These are phyloP conservation scores for Girardinus metallicus DNA, from an alignment of 2,797 vertebrate genomes.

Conservation along the genomic window DNA sequence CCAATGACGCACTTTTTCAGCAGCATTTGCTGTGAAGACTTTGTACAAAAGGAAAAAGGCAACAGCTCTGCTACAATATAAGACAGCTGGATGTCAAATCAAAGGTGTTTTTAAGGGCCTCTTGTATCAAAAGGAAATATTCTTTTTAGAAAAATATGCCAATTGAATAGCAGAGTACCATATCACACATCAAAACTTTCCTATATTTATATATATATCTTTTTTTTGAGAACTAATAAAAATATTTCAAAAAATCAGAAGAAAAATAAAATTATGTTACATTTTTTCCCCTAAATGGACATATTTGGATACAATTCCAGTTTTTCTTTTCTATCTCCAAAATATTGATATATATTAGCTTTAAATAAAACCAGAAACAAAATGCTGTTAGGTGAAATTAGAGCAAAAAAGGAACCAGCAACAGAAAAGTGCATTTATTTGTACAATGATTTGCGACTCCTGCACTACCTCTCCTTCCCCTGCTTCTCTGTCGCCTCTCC, in stretches of 20 bases:
- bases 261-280: slow-evolving; percentile 80
- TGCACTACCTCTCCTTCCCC: slow-evolving; percentile 77
- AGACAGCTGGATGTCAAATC: slow-evolving; percentile 53
- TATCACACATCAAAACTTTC: slow-evolving; percentile 75
- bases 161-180: slow-evolving; percentile 81
- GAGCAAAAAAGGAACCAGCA: slow-evolving; percentile 88
- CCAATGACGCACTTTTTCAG: slow-evolving; percentile 59
- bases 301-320: slow-evolving; percentile 79
- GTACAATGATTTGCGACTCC: slow-evolving; percentile 85
- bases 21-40: slow-evolving; percentile 54
- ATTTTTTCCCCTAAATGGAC: slow-evolving; percentile 75
- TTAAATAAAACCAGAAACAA: slow-evolving; percentile 67
- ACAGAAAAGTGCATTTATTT: slow-evolving; percentile 99
- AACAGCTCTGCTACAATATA: slow-evolving; percentile 67
- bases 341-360: slow-evolving; percentile 82
- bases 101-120: slow-evolving; percentile 58
- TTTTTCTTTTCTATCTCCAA: slow-evolving; percentile 80
- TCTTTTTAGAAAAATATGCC: slow-evolving; percentile 71
- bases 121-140: slow-evolving; percentile 61
- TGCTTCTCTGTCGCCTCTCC: slow-evolving; percentile 69
- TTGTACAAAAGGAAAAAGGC: slow-evolving; percentile 38
- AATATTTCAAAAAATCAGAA: slow-evolving; percentile 74
- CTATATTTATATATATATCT: slow-evolving; percentile 64
- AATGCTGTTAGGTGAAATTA: slow-evolving; percentile 74
- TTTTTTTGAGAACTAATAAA: slow-evolving; percentile 75